Conservation (phyloP, 2,113 vertebrate genomes). For the Asarcornis scutulata region DNA sequence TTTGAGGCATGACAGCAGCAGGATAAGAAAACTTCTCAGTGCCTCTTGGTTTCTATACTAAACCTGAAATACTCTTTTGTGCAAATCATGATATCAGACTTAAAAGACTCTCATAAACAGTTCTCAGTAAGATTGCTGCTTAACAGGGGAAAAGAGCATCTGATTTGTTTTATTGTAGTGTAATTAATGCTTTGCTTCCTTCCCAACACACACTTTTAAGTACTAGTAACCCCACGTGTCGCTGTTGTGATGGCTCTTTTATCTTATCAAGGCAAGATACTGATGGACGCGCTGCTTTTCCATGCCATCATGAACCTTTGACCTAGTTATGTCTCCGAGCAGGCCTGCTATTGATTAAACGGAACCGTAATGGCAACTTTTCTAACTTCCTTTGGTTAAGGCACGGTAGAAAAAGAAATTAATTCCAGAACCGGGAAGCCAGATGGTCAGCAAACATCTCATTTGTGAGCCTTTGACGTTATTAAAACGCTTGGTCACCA, state of each 20-base stretch:
- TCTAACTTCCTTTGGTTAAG: slow-evolving; percentile 63
- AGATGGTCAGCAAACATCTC: slow-evolving; percentile 42
- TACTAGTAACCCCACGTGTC: background rate
- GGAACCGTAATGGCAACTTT: background rate
- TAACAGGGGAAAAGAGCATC: background rate
- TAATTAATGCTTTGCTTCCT: slow-evolving; percentile 11
- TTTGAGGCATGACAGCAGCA: background rate
- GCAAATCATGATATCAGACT: background rate
- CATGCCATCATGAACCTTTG: slow-evolving; percentile 10
- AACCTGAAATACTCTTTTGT: slow-evolving; percentile 1
- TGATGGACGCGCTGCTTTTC: background rate
- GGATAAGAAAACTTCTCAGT: background rate
- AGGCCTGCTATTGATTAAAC: slow-evolving; percentile 49
- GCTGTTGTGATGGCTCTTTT: slow-evolving; percentile 1
- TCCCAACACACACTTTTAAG: background rate
- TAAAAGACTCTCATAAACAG: background rate
- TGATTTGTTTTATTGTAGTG: slow-evolving; percentile 11
- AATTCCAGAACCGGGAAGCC: slow-evolving; percentile 53
- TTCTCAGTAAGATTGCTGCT: background rate
- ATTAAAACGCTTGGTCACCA: background rate
- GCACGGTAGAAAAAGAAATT: slow-evolving; percentile 57
- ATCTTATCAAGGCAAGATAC: background rate
- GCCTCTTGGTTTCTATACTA: background rate
- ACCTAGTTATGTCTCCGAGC: slow-evolving; percentile 32
- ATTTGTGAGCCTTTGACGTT: slow-evolving; percentile 23